phyloP scores from a whole-genome alignment of 1,140 invertebrate genomes.

The Aphidius gifuensis region DNA sequence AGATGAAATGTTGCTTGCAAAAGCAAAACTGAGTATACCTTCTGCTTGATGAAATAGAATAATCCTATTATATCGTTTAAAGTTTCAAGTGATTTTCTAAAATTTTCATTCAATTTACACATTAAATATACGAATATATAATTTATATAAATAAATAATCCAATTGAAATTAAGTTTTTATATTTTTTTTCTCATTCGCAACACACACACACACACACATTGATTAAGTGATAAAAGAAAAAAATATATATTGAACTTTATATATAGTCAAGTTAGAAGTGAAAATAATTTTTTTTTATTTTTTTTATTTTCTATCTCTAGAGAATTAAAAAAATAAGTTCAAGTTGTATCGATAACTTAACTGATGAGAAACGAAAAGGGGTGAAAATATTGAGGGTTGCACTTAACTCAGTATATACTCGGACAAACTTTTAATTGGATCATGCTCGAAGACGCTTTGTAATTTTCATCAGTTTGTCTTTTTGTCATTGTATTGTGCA shows the following conservation, averaged over 20 bases:
- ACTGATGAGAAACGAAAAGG: neutral
- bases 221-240: too few relatives aligned
- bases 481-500: neutral
- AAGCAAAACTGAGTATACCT: constrained; percentile 5
- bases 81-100: constrained; percentile 19
- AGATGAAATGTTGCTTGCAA: constrained; percentile 1
- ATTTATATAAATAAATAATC: neutral
- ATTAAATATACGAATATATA: neutral
- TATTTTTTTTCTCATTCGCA: neutral
- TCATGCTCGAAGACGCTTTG: constrained; percentile 23
- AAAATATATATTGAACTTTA: neutral
- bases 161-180: neutral
- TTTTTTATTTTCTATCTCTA: neutral
- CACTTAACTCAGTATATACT: neutral
- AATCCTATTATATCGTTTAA: constrained; percentile 22
- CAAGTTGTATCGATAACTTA: neutral
- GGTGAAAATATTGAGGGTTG: neutral
- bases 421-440: constrained; percentile 33
- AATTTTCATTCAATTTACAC: neutral
- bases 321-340: too few relatives aligned
- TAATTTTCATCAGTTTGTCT: constrained; percentile 14
- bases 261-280: neutral
- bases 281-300: neutral
- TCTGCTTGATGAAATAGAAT: constrained; percentile 20
- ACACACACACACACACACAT: neutral